Conservation (phyloP, 1,140 invertebrate genomes). For the Ooceraea biroi region DNA sequence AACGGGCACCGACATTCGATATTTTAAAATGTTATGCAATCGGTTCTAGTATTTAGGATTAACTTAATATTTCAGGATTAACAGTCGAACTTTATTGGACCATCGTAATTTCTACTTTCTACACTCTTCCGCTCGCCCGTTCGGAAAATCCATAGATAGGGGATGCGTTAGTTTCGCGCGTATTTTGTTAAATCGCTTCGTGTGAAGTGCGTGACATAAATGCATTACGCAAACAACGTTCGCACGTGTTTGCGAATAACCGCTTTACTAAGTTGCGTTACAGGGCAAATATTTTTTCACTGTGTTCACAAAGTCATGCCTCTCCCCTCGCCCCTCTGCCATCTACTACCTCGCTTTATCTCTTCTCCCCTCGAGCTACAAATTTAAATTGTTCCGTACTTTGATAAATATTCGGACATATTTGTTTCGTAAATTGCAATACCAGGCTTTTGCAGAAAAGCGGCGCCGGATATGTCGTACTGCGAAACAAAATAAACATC, state of each 20-base stretch:
- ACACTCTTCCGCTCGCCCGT: slow-evolving; percentile 14
- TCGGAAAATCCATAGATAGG: slow-evolving; percentile 33
- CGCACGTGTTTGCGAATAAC: slow-evolving; percentile 9
- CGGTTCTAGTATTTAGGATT: neutral
- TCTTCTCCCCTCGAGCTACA: too few species aligned
- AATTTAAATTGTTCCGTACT: slow-evolving; percentile 37
- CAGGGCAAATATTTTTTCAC: slow-evolving; percentile 31
- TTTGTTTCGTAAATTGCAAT: slow-evolving; percentile 46
- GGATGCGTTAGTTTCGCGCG: slow-evolving; percentile 2
- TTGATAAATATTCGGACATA: slow-evolving; percentile 46
- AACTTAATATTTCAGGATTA: slow-evolving; percentile 32
- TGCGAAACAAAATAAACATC: slow-evolving; percentile 14
- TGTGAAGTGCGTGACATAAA: neutral
- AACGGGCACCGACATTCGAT: neutral
- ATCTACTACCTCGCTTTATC: too few species aligned
- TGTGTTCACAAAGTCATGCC: neutral
- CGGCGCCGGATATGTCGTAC: slow-evolving; percentile 14
- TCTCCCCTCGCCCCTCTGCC: too few species aligned
- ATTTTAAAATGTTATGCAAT: slow-evolving; percentile 10
- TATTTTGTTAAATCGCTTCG: slow-evolving; percentile 33
- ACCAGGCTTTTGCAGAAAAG: slow-evolving; percentile 16
- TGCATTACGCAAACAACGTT: neutral
- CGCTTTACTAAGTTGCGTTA: neutral
- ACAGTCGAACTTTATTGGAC: slow-evolving; percentile 27
- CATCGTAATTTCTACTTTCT: slow-evolving; percentile 22